These are phyloP conservation scores for Coenonympha arcania DNA, from an alignment of 2,888 invertebrate genomes.

Conservation along the genomic window DNA sequence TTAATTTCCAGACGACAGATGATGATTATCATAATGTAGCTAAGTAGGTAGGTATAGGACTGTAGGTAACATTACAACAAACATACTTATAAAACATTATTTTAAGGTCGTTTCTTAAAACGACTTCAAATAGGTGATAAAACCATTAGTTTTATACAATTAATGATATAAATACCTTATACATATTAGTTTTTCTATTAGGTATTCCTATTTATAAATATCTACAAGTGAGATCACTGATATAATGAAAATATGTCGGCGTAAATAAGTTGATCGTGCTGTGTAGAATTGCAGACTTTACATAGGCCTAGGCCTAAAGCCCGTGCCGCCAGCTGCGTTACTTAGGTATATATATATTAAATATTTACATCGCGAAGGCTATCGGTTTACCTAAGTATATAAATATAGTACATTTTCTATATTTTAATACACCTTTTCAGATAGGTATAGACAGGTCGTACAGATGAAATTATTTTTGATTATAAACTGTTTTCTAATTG, in stretches of 20 bases:
- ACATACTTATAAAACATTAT: constrained; percentile 8
- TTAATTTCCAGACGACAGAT: constrained; percentile 13
- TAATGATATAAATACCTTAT: neutral
- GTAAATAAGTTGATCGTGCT: constrained; percentile 3
- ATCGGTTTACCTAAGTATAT: too few species aligned
- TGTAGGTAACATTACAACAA: constrained; percentile 13
- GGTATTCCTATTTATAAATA: constrained; percentile 31
- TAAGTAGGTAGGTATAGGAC: too few species aligned
- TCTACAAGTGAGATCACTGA: constrained; percentile 56
- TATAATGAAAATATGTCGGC: constrained; percentile 11
- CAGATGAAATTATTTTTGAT: too few species aligned
- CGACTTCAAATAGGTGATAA: constrained; percentile 28
- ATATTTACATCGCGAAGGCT: neutral
- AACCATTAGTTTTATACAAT: too few species aligned
- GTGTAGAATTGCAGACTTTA: neutral
- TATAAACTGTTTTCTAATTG: too few species aligned
- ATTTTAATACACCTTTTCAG: too few species aligned
- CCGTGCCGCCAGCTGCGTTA: constrained; percentile 16
- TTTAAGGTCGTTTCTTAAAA: constrained; percentile 11
- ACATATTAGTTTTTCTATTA: constrained; percentile 11
- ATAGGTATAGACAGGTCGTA: too few species aligned
- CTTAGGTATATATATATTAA: neutral
- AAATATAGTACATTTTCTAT: too few species aligned
- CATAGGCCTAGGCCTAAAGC: constrained; percentile 28
- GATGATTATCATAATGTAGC: constrained; percentile 14